Conservation (phyloP, 2,797 vertebrate genomes). For the Hylomyscus alleni region DNA sequence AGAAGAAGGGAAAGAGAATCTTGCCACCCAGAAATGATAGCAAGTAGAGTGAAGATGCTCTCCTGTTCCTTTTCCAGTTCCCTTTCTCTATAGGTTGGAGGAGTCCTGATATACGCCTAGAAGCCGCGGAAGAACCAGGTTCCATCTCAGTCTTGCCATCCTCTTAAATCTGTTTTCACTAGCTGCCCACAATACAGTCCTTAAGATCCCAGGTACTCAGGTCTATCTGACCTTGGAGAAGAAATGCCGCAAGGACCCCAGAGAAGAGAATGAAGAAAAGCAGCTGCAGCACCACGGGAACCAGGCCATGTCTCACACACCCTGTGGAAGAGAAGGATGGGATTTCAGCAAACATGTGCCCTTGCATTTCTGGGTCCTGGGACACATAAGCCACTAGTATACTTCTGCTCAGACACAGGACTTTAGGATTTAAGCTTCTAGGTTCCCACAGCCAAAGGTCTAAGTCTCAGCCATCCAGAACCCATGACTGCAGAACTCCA, state of each 20-base stretch:
- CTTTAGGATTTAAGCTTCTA: neutral
- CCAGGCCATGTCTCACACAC: neutral
- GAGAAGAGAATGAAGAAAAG: neutral
- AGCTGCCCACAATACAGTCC: rapidly evolving
- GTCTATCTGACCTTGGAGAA: neutral
- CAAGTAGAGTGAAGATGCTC: neutral
- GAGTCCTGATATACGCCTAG: neutral
- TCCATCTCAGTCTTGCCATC: neutral
- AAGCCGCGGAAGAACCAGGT: neutral
- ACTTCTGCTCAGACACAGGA: neutral
- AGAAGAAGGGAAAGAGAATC: neutral
- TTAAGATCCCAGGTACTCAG: neutral
- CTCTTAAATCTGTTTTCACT: neutral
- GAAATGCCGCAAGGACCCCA: neutral
- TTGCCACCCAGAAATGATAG: neutral
- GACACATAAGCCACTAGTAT: neutral
- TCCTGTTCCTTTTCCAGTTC: neutral
- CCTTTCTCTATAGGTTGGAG: neutral
- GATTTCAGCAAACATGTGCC: neutral
- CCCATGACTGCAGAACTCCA: neutral
- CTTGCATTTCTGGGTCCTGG: neutral
- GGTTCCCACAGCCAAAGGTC: neutral
- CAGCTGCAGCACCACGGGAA: neutral
- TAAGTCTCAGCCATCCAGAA: neutral
- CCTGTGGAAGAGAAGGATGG: neutral